Evolutionary conservation across 1,140 invertebrate genomes (phyloP).

Genomic region (Drosophila seguyi): DNA sequence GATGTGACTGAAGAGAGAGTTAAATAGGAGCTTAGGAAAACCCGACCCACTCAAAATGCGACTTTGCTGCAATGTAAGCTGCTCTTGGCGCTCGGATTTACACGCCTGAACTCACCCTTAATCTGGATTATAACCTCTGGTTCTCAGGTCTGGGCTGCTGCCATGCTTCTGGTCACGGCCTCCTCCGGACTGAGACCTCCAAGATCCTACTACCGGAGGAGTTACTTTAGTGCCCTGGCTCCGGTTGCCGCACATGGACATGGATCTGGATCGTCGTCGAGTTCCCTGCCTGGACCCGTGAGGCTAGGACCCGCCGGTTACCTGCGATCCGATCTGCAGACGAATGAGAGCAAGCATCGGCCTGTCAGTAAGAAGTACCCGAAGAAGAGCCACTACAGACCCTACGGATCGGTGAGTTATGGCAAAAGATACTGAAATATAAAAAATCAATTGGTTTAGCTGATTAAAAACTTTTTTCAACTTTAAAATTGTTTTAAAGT

Average conservation of each 20-base stretch:
- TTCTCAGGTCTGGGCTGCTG: constrained; percentile 47
- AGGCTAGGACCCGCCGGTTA: constrained; percentile 47
- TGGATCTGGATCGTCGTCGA: constrained; percentile 18
- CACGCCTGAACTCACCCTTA: not conserved
- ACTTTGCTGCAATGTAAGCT: constrained; percentile 69
- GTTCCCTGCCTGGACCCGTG: constrained; percentile 56
- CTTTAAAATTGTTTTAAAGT: not conserved
- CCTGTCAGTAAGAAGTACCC: constrained; percentile 67
- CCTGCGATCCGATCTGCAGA: constrained; percentile 61
- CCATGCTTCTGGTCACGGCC: constrained; percentile 43
- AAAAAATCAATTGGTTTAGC: not conserved
- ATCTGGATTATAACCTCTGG: constrained; percentile 4
- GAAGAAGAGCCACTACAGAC: constrained; percentile 72
- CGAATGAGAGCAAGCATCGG: constrained; percentile 76
- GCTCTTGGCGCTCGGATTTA: not conserved
- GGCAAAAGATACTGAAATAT: too few species aligned
- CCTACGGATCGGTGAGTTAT: constrained; percentile 68
- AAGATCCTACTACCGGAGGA: constrained; percentile 65
- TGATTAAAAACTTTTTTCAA: not conserved
- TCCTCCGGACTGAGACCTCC: constrained; percentile 41
- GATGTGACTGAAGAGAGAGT: constrained; percentile 20
- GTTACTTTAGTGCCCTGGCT: constrained; percentile 56
- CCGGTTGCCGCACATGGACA: constrained; percentile 16
- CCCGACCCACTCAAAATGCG: constrained; percentile 55
- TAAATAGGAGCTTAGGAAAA: constrained; percentile 10